Evolutionary conservation across 2,888 invertebrate genomes (phyloP).

Genomic region (Hybos culiciformis): DNA sequence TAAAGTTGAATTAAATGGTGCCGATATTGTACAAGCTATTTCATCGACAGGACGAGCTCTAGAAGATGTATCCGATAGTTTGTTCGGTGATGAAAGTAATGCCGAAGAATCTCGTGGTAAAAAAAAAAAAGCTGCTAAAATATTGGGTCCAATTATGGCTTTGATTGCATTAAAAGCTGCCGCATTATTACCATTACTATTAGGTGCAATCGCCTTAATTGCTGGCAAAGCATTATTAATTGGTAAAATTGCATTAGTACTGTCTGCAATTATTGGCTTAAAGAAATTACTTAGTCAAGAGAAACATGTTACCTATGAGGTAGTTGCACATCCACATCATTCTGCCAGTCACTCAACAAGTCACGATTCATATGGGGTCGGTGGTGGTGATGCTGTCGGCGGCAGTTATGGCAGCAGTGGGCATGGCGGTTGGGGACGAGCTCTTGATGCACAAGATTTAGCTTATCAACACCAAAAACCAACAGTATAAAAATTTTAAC

Average conservation of each 20-base stretch:
- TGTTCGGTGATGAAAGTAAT: conserved; percentile 42
- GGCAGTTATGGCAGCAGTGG: conserved; percentile 52
- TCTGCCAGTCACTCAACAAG: conserved; percentile 52
- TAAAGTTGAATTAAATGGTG: conserved; percentile 72
- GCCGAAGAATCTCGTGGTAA: conserved; percentile 62
- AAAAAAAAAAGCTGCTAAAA: conserved; percentile 69
- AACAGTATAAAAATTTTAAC: too few relatives aligned
- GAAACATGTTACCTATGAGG: conserved; percentile 79
- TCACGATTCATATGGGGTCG: conserved; percentile 46
- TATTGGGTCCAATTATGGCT: conserved; percentile 62
- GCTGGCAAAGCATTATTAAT: conserved; percentile 75
- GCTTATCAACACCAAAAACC: conserved; percentile 69
- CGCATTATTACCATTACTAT: conserved; percentile 60
- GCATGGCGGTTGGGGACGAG: conserved; percentile 61
- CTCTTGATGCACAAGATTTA: conserved; percentile 58
- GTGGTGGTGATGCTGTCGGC: conserved; percentile 38
- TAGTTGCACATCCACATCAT: conserved; percentile 73
- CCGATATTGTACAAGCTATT: conserved; percentile 67
- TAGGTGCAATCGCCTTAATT: conserved; percentile 70
- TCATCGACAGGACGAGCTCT: conserved; percentile 67
- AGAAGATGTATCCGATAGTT: conserved; percentile 54
- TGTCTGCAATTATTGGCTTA: conserved; percentile 70
- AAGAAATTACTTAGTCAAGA: conserved; percentile 69
- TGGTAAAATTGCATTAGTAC: conserved; percentile 70
- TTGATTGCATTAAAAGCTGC: conserved; percentile 66